Conservation (phyloP, 2,797 vertebrate species). For the Pseudochaenichthys georgianus region DNA sequence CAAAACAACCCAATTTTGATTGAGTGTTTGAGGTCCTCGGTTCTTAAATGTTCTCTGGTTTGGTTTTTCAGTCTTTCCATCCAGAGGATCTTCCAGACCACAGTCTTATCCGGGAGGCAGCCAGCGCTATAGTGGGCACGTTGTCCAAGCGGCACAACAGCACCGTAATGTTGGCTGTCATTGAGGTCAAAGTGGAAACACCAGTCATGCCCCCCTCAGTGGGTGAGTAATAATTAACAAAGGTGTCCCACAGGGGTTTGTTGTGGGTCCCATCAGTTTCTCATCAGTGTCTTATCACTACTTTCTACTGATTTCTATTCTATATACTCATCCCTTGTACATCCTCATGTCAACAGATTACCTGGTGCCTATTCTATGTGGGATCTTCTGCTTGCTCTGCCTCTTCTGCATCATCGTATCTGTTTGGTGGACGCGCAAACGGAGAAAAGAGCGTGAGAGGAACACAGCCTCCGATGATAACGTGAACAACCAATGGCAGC, state of each 20-base stretch:
- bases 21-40: background rate
- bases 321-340: background rate
- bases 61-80: constrained; percentile 88
- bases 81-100: constrained; percentile 90
- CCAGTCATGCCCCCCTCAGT: constrained; percentile 84
- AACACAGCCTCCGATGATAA: constrained; percentile 81
- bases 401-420: constrained; percentile 92
- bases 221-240: constrained; percentile 78
- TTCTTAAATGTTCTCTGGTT: constrained; percentile 11
- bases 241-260: constrained; percentile 43
- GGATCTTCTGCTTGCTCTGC: constrained; percentile 90
- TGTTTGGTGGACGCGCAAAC: constrained; percentile 97
- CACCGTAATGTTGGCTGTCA: constrained; percentile 92
- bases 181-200: constrained; percentile 96
- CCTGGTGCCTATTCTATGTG: constrained; percentile 91
- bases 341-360: constrained; percentile 82
- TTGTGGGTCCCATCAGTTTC: background rate
- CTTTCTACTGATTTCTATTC: background rate
- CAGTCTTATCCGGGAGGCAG: constrained; percentile 90
- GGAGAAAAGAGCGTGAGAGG: constrained; percentile 97
- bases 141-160: constrained; percentile 94
- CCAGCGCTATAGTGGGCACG: constrained; percentile 89
- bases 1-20: background rate
- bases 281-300: background rate
- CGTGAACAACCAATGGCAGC: constrained; percentile 97